Percentiles rank a stretch among this genome's conserved stretches.
Conservation (phyloP, 2,797 vertebrate genomes). For the Lithobates sylvaticus region DNA sequence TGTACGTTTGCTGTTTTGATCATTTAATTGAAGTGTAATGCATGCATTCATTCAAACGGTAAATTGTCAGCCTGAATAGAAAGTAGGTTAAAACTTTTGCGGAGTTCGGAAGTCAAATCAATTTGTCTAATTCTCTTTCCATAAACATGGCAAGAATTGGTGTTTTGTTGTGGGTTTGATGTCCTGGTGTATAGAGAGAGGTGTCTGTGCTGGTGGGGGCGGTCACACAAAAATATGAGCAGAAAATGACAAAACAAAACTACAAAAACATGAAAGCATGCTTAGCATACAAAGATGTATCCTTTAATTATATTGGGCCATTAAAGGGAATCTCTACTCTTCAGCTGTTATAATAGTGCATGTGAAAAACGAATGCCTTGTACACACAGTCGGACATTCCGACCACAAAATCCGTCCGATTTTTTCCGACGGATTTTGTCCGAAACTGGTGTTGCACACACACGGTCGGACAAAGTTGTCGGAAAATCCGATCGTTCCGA, state of each 20-base stretch:
- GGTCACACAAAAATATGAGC: slow-evolving; percentile 9
- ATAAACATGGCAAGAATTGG: slow-evolving; percentile 23
- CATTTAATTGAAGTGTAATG: slow-evolving; percentile 61
- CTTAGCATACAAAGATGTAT: neutral
- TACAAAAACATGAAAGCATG: neutral
- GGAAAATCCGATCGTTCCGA: no score
- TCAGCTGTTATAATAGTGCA: no score
- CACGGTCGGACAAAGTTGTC: no score
- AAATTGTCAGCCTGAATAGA: slow-evolving; percentile 40
- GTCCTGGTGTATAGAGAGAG: neutral
- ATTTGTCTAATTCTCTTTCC: slow-evolving; percentile 48
- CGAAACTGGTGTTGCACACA: no score
- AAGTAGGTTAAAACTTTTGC: slow-evolving; percentile 55
- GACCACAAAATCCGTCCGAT: no score
- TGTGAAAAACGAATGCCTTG: no score
- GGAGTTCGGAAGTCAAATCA: slow-evolving; percentile 56
- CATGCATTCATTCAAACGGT: slow-evolving; percentile 56
- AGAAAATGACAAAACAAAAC: slow-evolving; percentile 15
- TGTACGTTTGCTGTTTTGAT: slow-evolving; percentile 51
- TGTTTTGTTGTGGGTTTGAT: slow-evolving; percentile 5
- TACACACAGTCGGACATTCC: no score
- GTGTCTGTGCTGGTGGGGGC: neutral
- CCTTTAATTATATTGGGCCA: no score
- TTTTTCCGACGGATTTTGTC: no score
- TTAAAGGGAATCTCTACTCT: no score